Conservation (phyloP, 2,888 invertebrate species). For the Sesia apiformis region DNA sequence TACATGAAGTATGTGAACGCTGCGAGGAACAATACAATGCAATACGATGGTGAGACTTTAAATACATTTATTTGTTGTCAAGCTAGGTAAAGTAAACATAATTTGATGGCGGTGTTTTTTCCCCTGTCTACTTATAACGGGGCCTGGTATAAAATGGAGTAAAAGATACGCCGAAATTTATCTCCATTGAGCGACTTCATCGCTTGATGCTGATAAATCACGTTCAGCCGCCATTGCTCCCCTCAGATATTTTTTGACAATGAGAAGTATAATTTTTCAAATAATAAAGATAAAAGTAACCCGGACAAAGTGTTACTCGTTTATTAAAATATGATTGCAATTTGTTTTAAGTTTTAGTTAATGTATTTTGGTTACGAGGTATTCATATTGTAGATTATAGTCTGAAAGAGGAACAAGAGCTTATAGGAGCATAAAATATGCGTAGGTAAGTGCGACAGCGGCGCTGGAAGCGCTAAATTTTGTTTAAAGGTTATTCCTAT, state of each 20-base stretch:
- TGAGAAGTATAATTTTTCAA: slow-evolving; percentile 2
- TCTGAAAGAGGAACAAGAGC: too few relatives aligned
- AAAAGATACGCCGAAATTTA: slow-evolving; percentile 40
- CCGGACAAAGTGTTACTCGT: neutral
- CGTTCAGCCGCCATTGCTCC: slow-evolving; percentile 18
- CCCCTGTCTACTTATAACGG: slow-evolving; percentile 16
- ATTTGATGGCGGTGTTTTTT: slow-evolving; percentile 16
- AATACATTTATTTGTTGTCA: too few relatives aligned
- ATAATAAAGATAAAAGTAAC: neutral
- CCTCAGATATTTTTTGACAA: slow-evolving; percentile 17
- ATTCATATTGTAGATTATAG: too few relatives aligned
- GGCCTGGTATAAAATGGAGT: slow-evolving; percentile 25
- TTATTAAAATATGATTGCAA: neutral
- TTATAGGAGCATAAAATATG: too few relatives aligned
- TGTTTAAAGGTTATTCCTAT: too few relatives aligned
- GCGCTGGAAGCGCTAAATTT: too few relatives aligned
- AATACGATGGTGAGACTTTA: too few relatives aligned
- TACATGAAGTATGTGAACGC: slow-evolving; percentile 6
- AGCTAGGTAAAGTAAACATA: slow-evolving; percentile 12
- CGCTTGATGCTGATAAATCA: slow-evolving; percentile 44
- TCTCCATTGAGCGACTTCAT: slow-evolving; percentile 41
- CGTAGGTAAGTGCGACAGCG: too few relatives aligned
- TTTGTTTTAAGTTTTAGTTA: too few relatives aligned
- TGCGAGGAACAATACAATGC: too few relatives aligned
- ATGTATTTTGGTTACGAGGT: too few relatives aligned